phyloP scores from a whole-genome alignment of 2,888 invertebrate genomes.

The Chymomyza caudatula region DNA sequence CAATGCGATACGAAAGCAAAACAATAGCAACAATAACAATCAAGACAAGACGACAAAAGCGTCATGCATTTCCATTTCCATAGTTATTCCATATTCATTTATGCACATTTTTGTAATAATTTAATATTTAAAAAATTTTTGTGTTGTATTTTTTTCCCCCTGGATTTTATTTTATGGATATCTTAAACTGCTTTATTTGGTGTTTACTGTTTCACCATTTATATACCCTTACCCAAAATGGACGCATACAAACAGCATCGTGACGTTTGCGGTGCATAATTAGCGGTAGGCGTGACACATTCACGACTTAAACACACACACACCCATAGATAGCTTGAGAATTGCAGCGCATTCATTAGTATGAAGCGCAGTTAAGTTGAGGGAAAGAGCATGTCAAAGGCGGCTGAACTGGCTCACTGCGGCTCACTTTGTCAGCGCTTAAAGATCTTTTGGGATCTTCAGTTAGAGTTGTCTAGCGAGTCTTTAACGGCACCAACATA shows the following conservation, averaged over 20 bases:
- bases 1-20: constrained; percentile 21
- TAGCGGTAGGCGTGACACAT: constrained; percentile 28
- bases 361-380: neutral
- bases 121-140: constrained; percentile 63
- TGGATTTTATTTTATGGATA: neutral
- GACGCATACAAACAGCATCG: constrained; percentile 24
- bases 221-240: constrained; percentile 50
- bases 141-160: neutral
- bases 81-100: constrained; percentile 53
- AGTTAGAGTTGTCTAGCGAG: neutral
- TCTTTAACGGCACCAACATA: neutral
- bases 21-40: constrained; percentile 18
- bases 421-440: too few relatives aligned
- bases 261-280: constrained; percentile 11
- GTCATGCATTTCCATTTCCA: constrained; percentile 60
- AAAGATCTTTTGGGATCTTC: constrained; percentile 6
- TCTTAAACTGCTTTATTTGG: constrained; percentile 58
- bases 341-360: neutral
- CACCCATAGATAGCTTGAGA: neutral
- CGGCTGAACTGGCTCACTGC: neutral
- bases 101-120: constrained; percentile 52
- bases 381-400: neutral
- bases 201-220: constrained; percentile 61
- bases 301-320: too few relatives aligned
- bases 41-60: constrained; percentile 38